A percentile compares a stretch with the other conserved stretches of the same genome.
These are phyloP conservation scores for Cerceris ruficornis DNA, from an alignment of 2,888 invertebrate genomes.

Conservation along the genomic window DNA sequence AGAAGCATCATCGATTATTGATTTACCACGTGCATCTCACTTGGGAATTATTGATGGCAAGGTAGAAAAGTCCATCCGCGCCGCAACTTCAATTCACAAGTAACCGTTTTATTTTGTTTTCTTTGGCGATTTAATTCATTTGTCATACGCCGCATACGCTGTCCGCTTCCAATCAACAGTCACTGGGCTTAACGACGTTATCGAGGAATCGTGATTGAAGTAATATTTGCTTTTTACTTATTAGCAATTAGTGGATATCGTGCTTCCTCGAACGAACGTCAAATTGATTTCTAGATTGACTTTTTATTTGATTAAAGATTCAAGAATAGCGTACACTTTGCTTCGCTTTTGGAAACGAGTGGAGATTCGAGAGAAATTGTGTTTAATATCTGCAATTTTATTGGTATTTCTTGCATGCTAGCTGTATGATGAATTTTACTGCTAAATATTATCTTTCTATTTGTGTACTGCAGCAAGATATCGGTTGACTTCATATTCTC, in stretches of 20 bases:
- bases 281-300: constrained; percentile 49
- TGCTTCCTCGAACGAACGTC: constrained; percentile 37
- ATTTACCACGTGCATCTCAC: constrained; percentile 42
- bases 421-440: no score
- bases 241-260: constrained; percentile 64
- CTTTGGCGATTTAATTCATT: constrained; percentile 63
- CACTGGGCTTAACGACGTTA: constrained; percentile 62
- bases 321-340: neutral
- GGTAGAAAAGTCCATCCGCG: constrained; percentile 14
- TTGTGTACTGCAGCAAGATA: no score
- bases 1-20: constrained; percentile 54
- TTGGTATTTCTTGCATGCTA: no score
- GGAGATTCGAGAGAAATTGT: no score
- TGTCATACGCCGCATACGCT: constrained; percentile 46
- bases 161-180: constrained; percentile 60
- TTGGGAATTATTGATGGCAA: constrained; percentile 42
- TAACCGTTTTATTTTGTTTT: constrained; percentile 65
- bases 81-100: constrained; percentile 18
- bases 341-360: neutral
- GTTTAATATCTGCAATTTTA: no score
- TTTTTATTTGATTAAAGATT: constrained; percentile 46
- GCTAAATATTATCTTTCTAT: no score
- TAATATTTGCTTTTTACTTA: constrained; percentile 65
- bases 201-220: constrained; percentile 66
- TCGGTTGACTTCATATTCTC: no score